A percentile compares a stretch with the other conserved stretches of the same genome.
Conservation (phyloP, 1,140 invertebrate genomes). For the Ladona fulva region DNA sequence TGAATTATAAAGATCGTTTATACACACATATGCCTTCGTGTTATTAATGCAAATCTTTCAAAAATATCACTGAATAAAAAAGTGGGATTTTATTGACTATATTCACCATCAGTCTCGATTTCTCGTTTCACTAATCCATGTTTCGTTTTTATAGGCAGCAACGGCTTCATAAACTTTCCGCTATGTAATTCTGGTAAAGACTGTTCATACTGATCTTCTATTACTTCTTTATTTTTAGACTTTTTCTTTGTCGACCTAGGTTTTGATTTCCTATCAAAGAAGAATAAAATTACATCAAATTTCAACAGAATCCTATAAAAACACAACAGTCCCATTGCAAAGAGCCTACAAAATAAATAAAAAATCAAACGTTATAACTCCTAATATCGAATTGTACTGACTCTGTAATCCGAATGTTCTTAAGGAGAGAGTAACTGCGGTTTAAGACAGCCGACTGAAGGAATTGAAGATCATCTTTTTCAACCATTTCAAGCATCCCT, state of each 20-base stretch:
- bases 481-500: conserved; percentile 53
- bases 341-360: too few species aligned
- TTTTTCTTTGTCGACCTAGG: not conserved
- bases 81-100: too few species aligned
- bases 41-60: too few species aligned
- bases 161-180: not conserved
- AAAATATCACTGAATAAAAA: too few species aligned
- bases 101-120: not conserved
- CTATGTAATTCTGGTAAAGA: not conserved
- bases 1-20: too few species aligned
- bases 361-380: too few species aligned
- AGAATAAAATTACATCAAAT: too few species aligned
- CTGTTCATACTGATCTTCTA: not conserved
- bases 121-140: not conserved
- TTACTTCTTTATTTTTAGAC: not conserved
- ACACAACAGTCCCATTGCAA: too few species aligned
- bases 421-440: conserved; percentile 40
- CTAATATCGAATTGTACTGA: conserved; percentile 26
- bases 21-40: too few species aligned
- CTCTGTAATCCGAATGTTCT: conserved; percentile 34
- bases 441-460: conserved; percentile 43
- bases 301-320: too few species aligned
- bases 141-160: not conserved
- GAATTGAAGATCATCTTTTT: conserved; percentile 53
- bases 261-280: not conserved